A percentile compares a stretch with the other conserved stretches of the same genome.
Evolutionary conservation across 2,113 vertebrate genomes (phyloP).

Genomic region (Prionailurus viverrinus): DNA sequence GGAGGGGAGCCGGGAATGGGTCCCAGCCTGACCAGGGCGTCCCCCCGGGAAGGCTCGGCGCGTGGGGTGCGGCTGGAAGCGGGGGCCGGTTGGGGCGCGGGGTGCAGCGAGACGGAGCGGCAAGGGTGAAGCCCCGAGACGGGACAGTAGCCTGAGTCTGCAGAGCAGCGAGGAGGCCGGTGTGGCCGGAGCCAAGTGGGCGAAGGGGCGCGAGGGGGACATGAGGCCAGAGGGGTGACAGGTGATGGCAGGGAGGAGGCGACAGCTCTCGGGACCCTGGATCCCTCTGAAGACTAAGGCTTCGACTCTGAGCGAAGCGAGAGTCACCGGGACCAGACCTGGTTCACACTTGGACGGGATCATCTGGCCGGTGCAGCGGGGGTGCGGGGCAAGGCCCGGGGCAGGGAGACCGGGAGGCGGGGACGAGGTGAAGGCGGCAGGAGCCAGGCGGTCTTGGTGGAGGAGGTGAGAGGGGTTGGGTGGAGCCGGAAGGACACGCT

Average conservation of each 20-base stretch:
- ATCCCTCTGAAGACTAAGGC: neutral
- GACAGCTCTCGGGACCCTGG: fast-evolving
- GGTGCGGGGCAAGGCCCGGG: neutral
- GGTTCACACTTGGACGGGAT: neutral
- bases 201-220: neutral
- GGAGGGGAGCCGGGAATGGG: fast-evolving
- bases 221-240: neutral
- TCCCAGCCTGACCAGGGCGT: too few species aligned
- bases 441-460: neutral
- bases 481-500: neutral
- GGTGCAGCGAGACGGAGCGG: neutral
- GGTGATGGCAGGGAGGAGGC: neutral
- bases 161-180: neutral
- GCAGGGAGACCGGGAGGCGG: neutral
- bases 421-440: neutral
- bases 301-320: neutral
- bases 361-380: neutral
- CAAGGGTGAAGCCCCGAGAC: neutral
- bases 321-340: neutral
- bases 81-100: too few species aligned
- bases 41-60: neutral
- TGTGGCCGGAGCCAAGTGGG: neutral
- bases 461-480: neutral
- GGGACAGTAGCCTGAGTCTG: neutral
- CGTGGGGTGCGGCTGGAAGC: neutral